Evolutionary conservation across 2,797 vertebrate genomes (phyloP), one percentile per base, ranked within the genome.

Genomic region (Pitangus sulphuratus): DNA sequence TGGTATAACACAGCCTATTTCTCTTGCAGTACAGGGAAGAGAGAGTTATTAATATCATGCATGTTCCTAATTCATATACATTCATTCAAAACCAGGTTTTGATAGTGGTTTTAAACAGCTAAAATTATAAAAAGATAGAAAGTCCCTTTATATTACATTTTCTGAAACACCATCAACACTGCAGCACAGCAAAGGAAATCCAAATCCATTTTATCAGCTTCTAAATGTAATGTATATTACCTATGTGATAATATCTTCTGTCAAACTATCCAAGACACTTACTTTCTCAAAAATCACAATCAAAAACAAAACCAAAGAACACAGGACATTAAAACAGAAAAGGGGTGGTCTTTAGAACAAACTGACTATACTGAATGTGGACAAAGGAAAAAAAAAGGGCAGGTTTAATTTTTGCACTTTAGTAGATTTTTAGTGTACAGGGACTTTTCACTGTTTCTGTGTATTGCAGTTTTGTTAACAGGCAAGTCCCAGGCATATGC

Each of bases 391-490:
- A 91, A 74, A 84, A 92, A 74, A 28, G 70, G 15, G 8, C 22
- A 39, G 7, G 19, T 48, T 93, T 86, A 87, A 70, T 84, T 93
- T 94, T 94, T 90, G 61, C n/a, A 85, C 60, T 96, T 70, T 44
- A 90, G 70, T 69, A 94, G 70, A 79, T 95, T 84, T 78, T 84
- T 39, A 83, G 93, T 8, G 44, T 37, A 84, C 53, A 84, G 82
- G 76, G 86, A 95, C 96, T 92, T 78, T 47, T 89, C 66, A 81
- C 24, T 66, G 26, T 88, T 94, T 85, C 76, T 68, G 44, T 57
- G 84, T 84, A 93, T 72, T 95, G 88, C 90, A 90, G 58, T 92
- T 95, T 92, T 96, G 91, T 40, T 96, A 93, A 96, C 56, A 94
- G 83, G 47, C 58, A 94, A 75, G 40, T 90, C 60, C 62, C 72